Conservation (phyloP, 2,888 invertebrate species). For the Thysanoteuthis rhombus region DNA sequence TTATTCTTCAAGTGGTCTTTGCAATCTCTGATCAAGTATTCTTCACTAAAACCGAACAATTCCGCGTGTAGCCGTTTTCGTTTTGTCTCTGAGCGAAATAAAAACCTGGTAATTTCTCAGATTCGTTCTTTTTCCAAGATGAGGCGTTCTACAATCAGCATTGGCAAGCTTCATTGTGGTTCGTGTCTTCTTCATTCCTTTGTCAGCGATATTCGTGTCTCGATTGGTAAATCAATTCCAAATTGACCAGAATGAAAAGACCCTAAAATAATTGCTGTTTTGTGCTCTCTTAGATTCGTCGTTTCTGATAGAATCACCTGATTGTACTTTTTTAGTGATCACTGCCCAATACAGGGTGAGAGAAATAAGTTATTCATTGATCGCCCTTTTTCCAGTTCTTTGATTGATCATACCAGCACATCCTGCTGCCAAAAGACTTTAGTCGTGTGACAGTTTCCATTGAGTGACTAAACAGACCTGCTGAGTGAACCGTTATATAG, state of each 20-base stretch:
- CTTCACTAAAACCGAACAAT: background rate
- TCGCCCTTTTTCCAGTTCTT: too few species aligned
- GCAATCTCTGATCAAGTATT: background rate
- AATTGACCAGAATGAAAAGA: background rate
- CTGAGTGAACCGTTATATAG: too few species aligned
- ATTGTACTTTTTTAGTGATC: too few species aligned
- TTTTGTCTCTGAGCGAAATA: background rate
- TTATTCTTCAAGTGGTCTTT: background rate
- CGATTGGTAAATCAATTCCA: background rate
- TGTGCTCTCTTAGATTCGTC: background rate
- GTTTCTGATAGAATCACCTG: background rate
- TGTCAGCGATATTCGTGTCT: background rate
- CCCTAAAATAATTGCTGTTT: background rate
- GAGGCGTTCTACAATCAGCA: background rate
- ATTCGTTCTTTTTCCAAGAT: background rate
- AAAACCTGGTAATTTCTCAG: background rate
- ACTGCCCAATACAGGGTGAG: too few species aligned
- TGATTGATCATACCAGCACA: too few species aligned
- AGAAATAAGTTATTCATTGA: too few species aligned
- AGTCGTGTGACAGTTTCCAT: too few species aligned
- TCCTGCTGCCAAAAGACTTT: too few species aligned
- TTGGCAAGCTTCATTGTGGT: background rate
- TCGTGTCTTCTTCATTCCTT: background rate
- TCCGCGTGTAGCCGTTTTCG: background rate
- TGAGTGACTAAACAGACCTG: too few species aligned